Evolutionary conservation across 2,113 vertebrate species (phyloP), one percentile per base, ranked within the genome.

Genomic region (Paralichthys olivaceus): DNA sequence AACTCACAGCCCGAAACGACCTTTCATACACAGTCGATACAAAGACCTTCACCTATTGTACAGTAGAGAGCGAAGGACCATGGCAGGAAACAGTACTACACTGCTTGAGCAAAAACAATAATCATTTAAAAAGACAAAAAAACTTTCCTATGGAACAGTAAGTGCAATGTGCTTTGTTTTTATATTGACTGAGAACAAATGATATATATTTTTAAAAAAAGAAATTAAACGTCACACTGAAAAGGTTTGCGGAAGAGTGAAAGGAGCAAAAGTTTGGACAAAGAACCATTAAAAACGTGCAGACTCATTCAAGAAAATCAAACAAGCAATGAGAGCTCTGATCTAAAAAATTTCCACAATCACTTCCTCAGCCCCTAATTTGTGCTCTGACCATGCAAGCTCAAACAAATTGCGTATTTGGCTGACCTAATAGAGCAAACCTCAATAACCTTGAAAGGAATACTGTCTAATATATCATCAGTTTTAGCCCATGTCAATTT

Each of bases 121-220:
- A 94, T 92, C 91, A 92, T 94, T 92, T 86, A 90, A 70, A 94
- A 93, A 94, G 77, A 93, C 83, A 94, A 93, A 94, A 94, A 94
- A 93, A 92, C 89, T 94, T 95, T 95, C 93, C 93, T 95, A 94
- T 94, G 93, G 94, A 95, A 95, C 94, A 95, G 93, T 94, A 93
- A 94, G 94, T 94, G 94, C 93, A 94, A 95, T 95, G 94, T 95
- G 94, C 93, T 94, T 95, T 92, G 91, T 95, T 95, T 95, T 95
- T 95, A 95, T 95, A 95, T 95, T 94, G 94, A 95, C 94, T 94
- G 92, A 95, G 93, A 95, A 94, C 94, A 95, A 94, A 95, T 94
- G 90, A 94, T 95, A 95, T 95, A 95, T 95, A 95, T 95, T 94
- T 95, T 95, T 93, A 58, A 94, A 94, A 95, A 95, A 95, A 94